Evolutionary conservation across 1,140 invertebrate species (phyloP), one percentile per base, ranked within the genome.

Genomic region (Paramacrobiotus metropolitanus): DNA sequence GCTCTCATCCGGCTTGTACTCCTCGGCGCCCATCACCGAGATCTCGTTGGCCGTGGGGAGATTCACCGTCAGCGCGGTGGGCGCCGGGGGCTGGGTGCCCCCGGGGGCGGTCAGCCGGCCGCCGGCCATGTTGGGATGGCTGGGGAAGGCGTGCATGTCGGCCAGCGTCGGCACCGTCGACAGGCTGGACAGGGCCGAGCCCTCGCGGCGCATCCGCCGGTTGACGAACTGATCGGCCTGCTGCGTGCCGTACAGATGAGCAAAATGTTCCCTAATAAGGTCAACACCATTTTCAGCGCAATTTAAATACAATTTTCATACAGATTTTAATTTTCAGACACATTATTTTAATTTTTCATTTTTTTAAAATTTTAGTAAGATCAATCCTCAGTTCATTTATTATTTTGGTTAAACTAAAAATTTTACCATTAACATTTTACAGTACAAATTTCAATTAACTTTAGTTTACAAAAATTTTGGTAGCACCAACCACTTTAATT

Each of bases 221-320:
- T 24, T 55, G 24, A 55, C 48, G 24, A 55, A 55, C 24, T 15
- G 24, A 4, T 55, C 48, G 15, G 48, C 48, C 24, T 55, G 48
- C 15, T 15, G 28, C 15, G 15, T 55, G 48, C 72, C 72, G 62
- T 75, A 75, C 28, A 75, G 65, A 60, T 75, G 72, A 29, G 71
- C 72, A 60, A 68, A 75, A 62, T 75, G 74, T 60, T 75, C 72
- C 28, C 73, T 75, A 61, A 21, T 40, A 44, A 45, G 62, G 30
- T 40, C 34, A 40, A 40, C 9, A n/a, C n/a, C n/a, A n/a, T n/a
- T n/a, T n/a, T n/a, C n/a, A n/a, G n/a, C n/a, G n/a, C n/a, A n/a
- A n/a, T n/a, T n/a, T n/a, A n/a, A n/a, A n/a, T n/a, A n/a, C n/a
- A n/a, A n/a, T n/a, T n/a, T n/a, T n/a, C n/a, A n/a, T n/a, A n/a